phyloP scores from a whole-genome alignment of 2,888 invertebrate species.

The Eilema depressum region DNA sequence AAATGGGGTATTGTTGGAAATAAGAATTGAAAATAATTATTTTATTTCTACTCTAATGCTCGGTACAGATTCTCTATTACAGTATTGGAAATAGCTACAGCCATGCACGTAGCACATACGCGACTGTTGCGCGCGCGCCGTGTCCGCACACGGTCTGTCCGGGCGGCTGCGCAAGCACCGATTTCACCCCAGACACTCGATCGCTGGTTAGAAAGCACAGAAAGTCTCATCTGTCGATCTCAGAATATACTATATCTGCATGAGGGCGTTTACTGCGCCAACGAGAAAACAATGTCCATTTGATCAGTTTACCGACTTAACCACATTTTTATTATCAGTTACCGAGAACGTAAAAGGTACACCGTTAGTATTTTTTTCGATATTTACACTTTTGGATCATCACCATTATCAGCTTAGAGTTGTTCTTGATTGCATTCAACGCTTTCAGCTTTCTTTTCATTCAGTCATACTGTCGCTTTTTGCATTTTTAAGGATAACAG shows the following conservation, averaged over 20 bases:
- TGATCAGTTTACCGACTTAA: slow-evolving; percentile 25
- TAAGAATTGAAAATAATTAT: background rate
- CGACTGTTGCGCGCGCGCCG: background rate
- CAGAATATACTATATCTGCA: slow-evolving; percentile 62
- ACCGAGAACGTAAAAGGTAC: background rate
- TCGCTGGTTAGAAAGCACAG: slow-evolving; percentile 76
- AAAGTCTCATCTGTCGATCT: slow-evolving; percentile 78
- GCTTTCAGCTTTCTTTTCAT: background rate
- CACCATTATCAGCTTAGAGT: background rate
- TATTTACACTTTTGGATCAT: background rate
- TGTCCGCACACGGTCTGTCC: slow-evolving; percentile 27
- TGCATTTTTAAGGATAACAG: background rate
- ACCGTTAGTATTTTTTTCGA: background rate
- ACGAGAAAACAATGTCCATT: slow-evolving; percentile 47
- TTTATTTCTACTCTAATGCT: background rate
- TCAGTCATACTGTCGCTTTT: background rate
- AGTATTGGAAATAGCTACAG: background rate
- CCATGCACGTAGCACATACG: background rate
- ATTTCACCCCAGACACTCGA: slow-evolving; percentile 80
- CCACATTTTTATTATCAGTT: slow-evolving; percentile 12
- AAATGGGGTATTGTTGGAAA: background rate
- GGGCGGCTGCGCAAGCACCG: slow-evolving; percentile 45
- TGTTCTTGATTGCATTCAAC: background rate
- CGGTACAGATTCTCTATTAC: no score
- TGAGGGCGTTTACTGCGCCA: slow-evolving; percentile 57